phyloP scores from a whole-genome alignment of 2,113 vertebrate genomes.

The Lutjanus erythropterus region DNA sequence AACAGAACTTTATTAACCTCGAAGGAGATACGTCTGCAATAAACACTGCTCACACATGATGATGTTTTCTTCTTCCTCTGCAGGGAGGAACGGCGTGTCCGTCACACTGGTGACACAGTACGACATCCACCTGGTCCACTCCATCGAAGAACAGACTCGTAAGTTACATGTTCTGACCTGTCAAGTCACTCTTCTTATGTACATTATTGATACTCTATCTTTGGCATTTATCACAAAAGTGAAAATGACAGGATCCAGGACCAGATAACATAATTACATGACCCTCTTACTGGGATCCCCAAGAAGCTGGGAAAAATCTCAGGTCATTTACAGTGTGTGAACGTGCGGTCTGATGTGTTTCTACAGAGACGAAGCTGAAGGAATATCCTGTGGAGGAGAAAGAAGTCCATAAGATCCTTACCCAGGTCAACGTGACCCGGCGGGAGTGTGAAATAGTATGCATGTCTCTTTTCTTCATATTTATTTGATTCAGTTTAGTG shows the following conservation, averaged over 20 bases:
- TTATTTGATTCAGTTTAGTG: too few species aligned
- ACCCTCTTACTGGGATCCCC: not conserved
- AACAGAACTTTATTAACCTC: too few species aligned
- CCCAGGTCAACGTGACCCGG: constrained; percentile 94
- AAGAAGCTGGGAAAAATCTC: not conserved
- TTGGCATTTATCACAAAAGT: not conserved
- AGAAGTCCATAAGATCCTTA: constrained; percentile 91
- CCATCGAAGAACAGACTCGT: constrained; percentile 94
- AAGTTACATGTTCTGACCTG: constrained; percentile 76
- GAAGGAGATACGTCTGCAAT: not conserved
- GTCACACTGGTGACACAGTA: constrained; percentile 97
- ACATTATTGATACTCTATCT: not conserved
- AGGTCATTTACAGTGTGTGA: not conserved
- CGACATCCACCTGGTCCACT: constrained; percentile 94
- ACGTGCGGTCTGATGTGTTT: not conserved
- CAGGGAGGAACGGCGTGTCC: constrained; percentile 92
- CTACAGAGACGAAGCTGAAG: constrained; percentile 89
- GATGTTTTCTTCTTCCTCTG: not conserved
- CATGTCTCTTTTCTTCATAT: not conserved
- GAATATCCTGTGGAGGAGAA: constrained; percentile 89
- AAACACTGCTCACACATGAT: not conserved
- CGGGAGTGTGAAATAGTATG: constrained; percentile 88
- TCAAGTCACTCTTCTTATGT: not conserved
- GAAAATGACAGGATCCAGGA: not conserved
- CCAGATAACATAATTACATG: not conserved